Percentiles rank a stretch among this genome's conserved stretches.
Conservation (phyloP, 2,113 vertebrate genomes). For the Mesoclemmys tuberculata region DNA sequence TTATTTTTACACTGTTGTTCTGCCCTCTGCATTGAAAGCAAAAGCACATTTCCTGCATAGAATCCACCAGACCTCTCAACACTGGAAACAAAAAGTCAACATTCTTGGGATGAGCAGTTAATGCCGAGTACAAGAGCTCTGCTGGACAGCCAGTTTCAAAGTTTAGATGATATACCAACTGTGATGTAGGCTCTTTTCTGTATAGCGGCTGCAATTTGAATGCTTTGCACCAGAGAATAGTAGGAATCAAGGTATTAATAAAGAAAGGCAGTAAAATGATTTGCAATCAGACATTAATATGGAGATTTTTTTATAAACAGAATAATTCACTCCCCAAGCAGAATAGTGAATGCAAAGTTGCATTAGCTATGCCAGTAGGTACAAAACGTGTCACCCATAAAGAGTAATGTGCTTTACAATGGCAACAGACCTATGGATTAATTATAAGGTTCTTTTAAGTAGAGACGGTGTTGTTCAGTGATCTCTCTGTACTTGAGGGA, state of each 20-base stretch:
- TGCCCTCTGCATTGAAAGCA: not conserved
- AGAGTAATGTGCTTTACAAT: not conserved
- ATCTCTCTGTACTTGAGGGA: not conserved
- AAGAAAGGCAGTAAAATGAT: slow-evolving; percentile 52
- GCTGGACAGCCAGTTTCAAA: slow-evolving; percentile 23
- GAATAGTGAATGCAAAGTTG: slow-evolving; percentile 56
- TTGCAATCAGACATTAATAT: slow-evolving; percentile 53
- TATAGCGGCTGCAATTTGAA: not conserved
- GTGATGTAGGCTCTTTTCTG: slow-evolving; percentile 30
- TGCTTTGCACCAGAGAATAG: slow-evolving; percentile 35
- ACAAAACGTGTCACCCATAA: slow-evolving; percentile 17
- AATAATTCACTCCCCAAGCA: slow-evolving; percentile 64
- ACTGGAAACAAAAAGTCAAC: slow-evolving; percentile 11
- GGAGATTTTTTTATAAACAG: slow-evolving; percentile 32
- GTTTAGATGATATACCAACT: slow-evolving; percentile 44
- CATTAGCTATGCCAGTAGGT: slow-evolving; percentile 33
- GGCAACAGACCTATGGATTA: not conserved
- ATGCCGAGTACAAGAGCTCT: slow-evolving; percentile 28
- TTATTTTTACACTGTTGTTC: slow-evolving; percentile 17
- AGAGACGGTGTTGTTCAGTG: not conserved
- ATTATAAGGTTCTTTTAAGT: not conserved
- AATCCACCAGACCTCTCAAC: slow-evolving; percentile 23
- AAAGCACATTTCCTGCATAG: not conserved
- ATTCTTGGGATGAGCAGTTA: slow-evolving; percentile 28
- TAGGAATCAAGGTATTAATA: slow-evolving; percentile 36